Conservation (phyloP, 2,888 invertebrate genomes). For the Arenicola marina region DNA sequence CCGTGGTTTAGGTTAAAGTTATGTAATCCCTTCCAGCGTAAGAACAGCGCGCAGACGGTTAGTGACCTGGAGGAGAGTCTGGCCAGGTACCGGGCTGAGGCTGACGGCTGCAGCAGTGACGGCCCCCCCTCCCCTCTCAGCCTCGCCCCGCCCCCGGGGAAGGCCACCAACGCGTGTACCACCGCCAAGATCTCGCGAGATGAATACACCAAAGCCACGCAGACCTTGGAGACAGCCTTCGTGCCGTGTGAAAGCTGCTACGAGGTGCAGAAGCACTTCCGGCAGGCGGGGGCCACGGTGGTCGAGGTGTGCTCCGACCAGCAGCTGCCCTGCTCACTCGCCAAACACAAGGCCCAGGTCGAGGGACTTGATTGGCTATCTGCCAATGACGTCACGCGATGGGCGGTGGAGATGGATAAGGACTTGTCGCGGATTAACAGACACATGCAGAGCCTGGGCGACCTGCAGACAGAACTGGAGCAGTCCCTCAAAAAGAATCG, state of each 20-base stretch:
- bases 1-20: too few species aligned
- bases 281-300: conserved; percentile 47
- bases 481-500: conserved; percentile 41
- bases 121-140: too few species aligned
- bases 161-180: too few species aligned
- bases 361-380: conserved; percentile 49
- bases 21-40: too few species aligned
- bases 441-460: conserved; percentile 45
- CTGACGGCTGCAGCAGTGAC: too few species aligned
- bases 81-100: too few species aligned
- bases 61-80: too few species aligned
- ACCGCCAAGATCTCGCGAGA: conserved; percentile 35
- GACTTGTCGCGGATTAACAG: conserved; percentile 53
- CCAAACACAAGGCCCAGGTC: conserved; percentile 47
- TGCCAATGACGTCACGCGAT: conserved; percentile 52
- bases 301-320: conserved; percentile 51
- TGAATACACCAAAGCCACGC: conserved; percentile 54
- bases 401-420: conserved; percentile 56
- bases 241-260: conserved; percentile 59
- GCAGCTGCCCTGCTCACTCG: conserved; percentile 52
- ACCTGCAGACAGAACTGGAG: conserved; percentile 46
- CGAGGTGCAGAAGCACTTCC: conserved; percentile 53
- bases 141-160: too few species aligned
- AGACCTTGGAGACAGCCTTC: conserved; percentile 60
- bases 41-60: too few species aligned